These are phyloP conservation scores for Synanceia verrucosa DNA, from an alignment of 2,797 vertebrate genomes.

Conservation along the genomic window DNA sequence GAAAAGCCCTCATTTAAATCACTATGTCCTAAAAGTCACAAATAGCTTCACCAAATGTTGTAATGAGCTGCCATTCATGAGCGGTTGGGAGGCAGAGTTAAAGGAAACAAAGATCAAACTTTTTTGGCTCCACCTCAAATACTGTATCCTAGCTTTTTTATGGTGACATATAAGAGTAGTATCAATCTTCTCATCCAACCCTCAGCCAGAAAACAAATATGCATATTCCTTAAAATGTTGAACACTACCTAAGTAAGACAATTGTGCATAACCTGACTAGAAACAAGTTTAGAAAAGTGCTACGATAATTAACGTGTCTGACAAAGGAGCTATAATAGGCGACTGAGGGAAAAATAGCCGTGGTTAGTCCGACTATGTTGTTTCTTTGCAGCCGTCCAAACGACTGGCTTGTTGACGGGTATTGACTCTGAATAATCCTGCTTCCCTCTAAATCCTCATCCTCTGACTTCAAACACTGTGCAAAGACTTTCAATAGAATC, in stretches of 20 bases:
- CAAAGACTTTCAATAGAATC: slow-evolving; percentile 75
- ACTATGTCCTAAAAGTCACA: too few relatives aligned
- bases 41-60: too few relatives aligned
- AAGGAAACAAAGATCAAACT: too few relatives aligned
- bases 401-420: slow-evolving; percentile 67
- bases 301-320: slow-evolving; percentile 28
- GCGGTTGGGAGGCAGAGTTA: too few relatives aligned
- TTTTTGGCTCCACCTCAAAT: not conserved
- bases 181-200: not conserved
- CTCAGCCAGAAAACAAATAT: not conserved
- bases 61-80: not conserved
- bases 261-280: not conserved
- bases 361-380: slow-evolving; percentile 38
- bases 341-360: slow-evolving; percentile 24
- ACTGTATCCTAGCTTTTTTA: not conserved
- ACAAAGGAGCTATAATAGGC: slow-evolving; percentile 35
- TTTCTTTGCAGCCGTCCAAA: slow-evolving; percentile 61
- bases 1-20: too few relatives aligned
- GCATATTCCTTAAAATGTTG: not conserved
- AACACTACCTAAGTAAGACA: slow-evolving; percentile 4
- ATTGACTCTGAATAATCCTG: slow-evolving; percentile 80
- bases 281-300: slow-evolving; percentile 26
- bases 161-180: not conserved
- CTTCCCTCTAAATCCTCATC: slow-evolving; percentile 79
- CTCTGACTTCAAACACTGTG: slow-evolving; percentile 77